These are phyloP conservation scores for Oreochromis spilurus DNA, from an alignment of 2,113 vertebrate genomes.

Conservation along the genomic window DNA sequence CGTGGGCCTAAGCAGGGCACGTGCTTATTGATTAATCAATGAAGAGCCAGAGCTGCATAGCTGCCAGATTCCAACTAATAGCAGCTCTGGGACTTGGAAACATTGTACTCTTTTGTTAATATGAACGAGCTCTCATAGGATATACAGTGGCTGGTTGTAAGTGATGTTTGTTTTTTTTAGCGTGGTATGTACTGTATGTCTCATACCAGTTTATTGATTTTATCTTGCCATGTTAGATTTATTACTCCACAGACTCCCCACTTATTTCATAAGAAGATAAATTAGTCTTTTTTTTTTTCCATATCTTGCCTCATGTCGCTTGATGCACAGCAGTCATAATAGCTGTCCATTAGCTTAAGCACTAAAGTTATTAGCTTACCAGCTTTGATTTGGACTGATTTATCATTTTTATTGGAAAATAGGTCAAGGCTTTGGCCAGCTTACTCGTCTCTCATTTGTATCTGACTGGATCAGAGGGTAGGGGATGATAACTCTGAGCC, in stretches of 20 bases:
- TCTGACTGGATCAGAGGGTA: background rate
- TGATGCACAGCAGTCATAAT: background rate
- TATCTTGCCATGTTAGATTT: background rate
- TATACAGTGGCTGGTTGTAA: background rate
- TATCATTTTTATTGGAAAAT: background rate
- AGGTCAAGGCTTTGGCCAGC: background rate
- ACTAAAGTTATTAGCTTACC: background rate
- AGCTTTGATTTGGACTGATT: background rate
- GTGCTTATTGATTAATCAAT: slow-evolving; percentile 62
- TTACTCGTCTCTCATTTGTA: background rate
- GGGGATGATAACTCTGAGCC: background rate
- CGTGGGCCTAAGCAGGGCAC: background rate
- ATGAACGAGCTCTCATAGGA: background rate
- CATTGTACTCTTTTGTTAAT: background rate
- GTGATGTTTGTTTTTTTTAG: background rate
- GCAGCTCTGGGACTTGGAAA: background rate
- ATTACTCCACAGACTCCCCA: background rate
- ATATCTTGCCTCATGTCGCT: background rate
- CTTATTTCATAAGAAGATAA: background rate
- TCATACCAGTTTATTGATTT: background rate
- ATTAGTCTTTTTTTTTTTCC: background rate
- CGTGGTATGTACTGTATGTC: background rate
- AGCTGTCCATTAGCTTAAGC: background rate
- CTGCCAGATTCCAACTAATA: slow-evolving; percentile 41
- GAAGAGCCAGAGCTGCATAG: slow-evolving; percentile 7